Percentiles rank a stretch among this genome's conserved stretches.
Conservation (phyloP, 2,113 vertebrate genomes). For the Papio anubis region DNA sequence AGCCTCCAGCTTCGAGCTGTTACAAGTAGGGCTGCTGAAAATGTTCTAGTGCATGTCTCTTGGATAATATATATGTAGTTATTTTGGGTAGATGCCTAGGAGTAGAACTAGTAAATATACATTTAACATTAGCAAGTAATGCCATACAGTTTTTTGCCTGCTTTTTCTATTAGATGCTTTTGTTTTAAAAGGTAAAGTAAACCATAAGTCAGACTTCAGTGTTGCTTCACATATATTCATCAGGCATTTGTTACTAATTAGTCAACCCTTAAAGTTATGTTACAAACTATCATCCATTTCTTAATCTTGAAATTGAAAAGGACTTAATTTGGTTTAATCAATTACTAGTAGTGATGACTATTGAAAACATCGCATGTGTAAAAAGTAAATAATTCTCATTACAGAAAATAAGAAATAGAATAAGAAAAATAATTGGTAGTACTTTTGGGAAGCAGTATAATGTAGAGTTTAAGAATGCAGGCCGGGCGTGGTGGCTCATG, state of each 20-base stretch:
- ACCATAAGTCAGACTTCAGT: neutral
- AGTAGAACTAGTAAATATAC: neutral
- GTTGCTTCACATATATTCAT: constrained; percentile 18
- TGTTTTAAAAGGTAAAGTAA: constrained; percentile 28
- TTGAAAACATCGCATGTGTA: neutral
- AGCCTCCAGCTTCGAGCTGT: neutral
- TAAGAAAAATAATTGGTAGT: neutral
- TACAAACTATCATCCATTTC: neutral
- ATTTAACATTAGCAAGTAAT: neutral
- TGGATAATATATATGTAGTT: neutral
- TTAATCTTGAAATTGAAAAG: constrained; percentile 5
- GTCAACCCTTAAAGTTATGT: neutral
- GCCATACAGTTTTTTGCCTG: neutral
- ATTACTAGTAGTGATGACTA: neutral
- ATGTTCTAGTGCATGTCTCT: neutral
- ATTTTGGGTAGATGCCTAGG: neutral
- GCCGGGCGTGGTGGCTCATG: too few species aligned
- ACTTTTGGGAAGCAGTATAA: neutral
- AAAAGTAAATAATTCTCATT: neutral
- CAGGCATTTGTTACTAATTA: neutral
- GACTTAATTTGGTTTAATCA: neutral
- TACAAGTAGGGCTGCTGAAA: neutral
- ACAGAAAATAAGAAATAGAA: constrained; percentile 22
- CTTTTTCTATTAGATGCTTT: neutral
- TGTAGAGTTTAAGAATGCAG: neutral